Conservation (phyloP, 2,888 invertebrate genomes). For the Hanleya hanleyi region DNA sequence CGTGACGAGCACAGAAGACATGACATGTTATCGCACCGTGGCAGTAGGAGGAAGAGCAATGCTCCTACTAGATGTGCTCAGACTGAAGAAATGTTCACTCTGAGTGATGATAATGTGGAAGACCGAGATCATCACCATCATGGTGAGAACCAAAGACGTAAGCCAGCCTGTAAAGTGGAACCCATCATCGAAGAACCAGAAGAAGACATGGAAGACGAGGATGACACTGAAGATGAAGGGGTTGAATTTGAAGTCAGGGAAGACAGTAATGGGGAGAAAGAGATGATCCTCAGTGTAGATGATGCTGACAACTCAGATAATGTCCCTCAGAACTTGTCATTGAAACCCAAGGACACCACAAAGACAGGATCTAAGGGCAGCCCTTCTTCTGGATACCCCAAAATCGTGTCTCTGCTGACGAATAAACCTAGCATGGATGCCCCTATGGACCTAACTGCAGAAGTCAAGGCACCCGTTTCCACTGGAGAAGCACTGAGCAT, state of each 20-base stretch:
- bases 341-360: slow-evolving; percentile 16
- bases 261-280: slow-evolving; percentile 29
- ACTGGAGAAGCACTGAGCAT: neutral
- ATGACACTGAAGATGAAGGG: slow-evolving; percentile 22
- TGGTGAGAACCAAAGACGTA: neutral
- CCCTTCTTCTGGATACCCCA: neutral
- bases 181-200: slow-evolving; percentile 20
- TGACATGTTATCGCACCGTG: slow-evolving; percentile 18
- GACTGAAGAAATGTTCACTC: slow-evolving; percentile 46
- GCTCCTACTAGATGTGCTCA: slow-evolving; percentile 66
- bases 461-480: neutral
- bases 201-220: slow-evolving; percentile 22
- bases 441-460: neutral
- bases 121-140: slow-evolving; percentile 39
- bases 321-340: slow-evolving; percentile 28
- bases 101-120: slow-evolving; percentile 60
- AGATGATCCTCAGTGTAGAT: slow-evolving; percentile 37
- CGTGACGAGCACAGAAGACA: neutral
- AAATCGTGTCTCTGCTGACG: slow-evolving; percentile 5
- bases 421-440: slow-evolving; percentile 4
- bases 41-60: slow-evolving; percentile 64
- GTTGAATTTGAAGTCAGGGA: slow-evolving; percentile 26
- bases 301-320: slow-evolving; percentile 24
- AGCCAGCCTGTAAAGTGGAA: neutral
- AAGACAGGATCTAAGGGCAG: slow-evolving; percentile 12